A percentile compares a stretch with the other conserved stretches of the same genome.
Evolutionary conservation across 2,888 invertebrate genomes (phyloP).

Genomic region (Anoncus sp.): DNA sequence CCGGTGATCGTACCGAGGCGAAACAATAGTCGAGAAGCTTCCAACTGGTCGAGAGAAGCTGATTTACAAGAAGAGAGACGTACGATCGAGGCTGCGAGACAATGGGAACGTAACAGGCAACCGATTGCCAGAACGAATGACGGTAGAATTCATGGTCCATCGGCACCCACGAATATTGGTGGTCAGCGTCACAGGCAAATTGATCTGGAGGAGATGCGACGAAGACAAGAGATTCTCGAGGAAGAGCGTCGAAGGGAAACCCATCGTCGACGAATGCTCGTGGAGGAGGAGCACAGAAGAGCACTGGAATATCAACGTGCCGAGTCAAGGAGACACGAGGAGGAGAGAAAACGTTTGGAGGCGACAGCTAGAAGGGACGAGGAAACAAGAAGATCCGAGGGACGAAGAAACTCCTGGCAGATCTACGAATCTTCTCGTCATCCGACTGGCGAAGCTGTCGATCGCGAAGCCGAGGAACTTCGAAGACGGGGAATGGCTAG

Average conservation of each 20-base stretch:
- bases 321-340: constrained; percentile 66
- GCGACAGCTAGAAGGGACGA: constrained; percentile 50
- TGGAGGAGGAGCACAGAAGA: constrained; percentile 63
- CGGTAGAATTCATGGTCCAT: constrained; percentile 71
- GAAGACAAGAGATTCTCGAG: constrained; percentile 53
- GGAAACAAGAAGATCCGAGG: constrained; percentile 56
- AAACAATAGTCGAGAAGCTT: constrained; percentile 41
- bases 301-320: constrained; percentile 66
- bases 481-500: constrained; percentile 40
- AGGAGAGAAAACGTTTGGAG: constrained; percentile 58
- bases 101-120: constrained; percentile 58
- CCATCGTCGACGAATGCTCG: constrained; percentile 26
- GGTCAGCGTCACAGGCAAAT: constrained; percentile 55
- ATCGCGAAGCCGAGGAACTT: constrained; percentile 56
- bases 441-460: constrained; percentile 46
- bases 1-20: constrained; percentile 67
- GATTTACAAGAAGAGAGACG: constrained; percentile 61
- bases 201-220: constrained; percentile 51
- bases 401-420: constrained; percentile 32
- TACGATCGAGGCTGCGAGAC: constrained; percentile 62
- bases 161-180: constrained; percentile 67
- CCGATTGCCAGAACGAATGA: constrained; percentile 37
- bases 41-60: constrained; percentile 33
- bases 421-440: constrained; percentile 28
- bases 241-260: constrained; percentile 45